phyloP scores from a whole-genome alignment of 2,888 invertebrate species.

The Nymphalis c-album region DNA sequence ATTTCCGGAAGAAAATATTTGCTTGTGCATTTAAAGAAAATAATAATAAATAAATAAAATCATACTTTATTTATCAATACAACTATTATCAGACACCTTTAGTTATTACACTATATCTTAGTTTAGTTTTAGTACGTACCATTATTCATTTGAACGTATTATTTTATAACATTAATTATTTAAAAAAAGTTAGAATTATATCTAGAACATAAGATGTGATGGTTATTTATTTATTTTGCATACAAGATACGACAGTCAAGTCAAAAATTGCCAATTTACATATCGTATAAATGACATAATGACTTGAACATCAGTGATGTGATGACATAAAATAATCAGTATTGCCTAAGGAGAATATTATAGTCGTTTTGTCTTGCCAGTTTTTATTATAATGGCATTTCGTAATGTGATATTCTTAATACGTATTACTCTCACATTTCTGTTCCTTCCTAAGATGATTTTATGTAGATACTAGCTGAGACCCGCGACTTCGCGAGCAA shows the following conservation, averaged over 20 bases:
- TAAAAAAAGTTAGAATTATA: neutral
- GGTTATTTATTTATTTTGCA: constrained; percentile 4
- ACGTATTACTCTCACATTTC: too few species aligned
- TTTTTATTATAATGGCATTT: too few species aligned
- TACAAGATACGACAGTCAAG: neutral
- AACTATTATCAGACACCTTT: neutral
- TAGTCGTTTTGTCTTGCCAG: too few species aligned
- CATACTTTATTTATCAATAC: too few species aligned
- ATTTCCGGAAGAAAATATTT: too few species aligned
- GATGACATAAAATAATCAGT: neutral
- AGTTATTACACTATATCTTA: neutral
- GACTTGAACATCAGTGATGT: neutral
- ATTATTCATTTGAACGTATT: constrained; percentile 26
- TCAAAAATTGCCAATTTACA: neutral
- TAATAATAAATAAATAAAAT: too few species aligned
- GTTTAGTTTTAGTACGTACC: constrained; percentile 17
- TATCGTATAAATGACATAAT: neutral
- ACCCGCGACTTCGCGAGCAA: too few species aligned
- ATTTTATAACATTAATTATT: neutral
- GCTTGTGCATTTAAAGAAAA: too few species aligned
- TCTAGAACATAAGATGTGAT: neutral
- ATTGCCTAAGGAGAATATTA: too few species aligned
- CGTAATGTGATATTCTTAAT: too few species aligned
- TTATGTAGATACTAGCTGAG: too few species aligned
- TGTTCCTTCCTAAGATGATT: too few species aligned